Conservation (phyloP, 2,113 vertebrate species). For the Serilophus lunatus region DNA sequence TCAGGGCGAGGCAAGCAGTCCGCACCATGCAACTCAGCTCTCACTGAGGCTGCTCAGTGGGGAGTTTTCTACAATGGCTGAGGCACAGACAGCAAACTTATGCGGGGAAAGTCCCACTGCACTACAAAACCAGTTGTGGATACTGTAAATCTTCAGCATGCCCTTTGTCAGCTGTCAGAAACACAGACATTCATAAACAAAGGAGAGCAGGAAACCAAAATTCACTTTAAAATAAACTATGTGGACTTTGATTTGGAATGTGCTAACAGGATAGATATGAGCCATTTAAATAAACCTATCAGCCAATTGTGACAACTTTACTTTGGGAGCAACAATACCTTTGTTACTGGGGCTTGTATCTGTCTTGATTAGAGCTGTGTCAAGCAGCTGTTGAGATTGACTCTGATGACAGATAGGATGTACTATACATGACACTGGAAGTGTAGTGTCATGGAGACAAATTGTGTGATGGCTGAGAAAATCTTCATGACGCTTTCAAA, state of each 20-base stretch:
- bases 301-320: background rate
- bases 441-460: slow-evolving; percentile 10
- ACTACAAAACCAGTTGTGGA: background rate
- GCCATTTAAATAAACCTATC: slow-evolving; percentile 37
- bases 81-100: background rate
- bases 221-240: slow-evolving; percentile 43
- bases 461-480: slow-evolving; percentile 10
- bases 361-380: slow-evolving; percentile 33
- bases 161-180: slow-evolving; percentile 63
- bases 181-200: slow-evolving; percentile 54
- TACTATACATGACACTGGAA: background rate
- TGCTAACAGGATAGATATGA: slow-evolving; percentile 35
- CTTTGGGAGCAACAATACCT: background rate
- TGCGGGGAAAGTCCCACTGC: slow-evolving; percentile 2
- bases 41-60: slow-evolving; percentile 14
- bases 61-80: slow-evolving; percentile 30
- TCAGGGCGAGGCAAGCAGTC: slow-evolving; percentile 7
- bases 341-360: slow-evolving; percentile 6
- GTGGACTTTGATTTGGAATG: slow-evolving; percentile 21
- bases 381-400: background rate
- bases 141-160: slow-evolving; percentile 17
- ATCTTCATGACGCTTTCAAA: background rate
- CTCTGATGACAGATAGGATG: background rate
- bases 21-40: background rate
- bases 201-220: slow-evolving; percentile 9